Evolutionary conservation across 2,888 invertebrate genomes (phyloP).

Genomic region (Heliothis peltigera): DNA sequence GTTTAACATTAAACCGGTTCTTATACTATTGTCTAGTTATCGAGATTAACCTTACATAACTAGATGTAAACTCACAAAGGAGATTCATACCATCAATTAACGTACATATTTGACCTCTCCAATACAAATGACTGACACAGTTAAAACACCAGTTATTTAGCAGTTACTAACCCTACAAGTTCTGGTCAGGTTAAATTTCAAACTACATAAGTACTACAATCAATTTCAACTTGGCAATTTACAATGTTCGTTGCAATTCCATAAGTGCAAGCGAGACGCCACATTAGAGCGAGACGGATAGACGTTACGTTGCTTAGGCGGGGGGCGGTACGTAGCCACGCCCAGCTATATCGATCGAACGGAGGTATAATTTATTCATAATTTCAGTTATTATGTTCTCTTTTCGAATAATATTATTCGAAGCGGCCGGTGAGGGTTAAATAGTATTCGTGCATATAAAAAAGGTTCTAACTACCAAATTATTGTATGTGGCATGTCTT

Average conservation of each 20-base stretch:
- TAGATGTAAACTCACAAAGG: too few relatives aligned
- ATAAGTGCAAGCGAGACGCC: slow-evolving; percentile 52
- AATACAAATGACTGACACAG: background rate
- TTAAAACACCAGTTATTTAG: slow-evolving; percentile 6
- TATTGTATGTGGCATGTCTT: background rate
- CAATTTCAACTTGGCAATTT: slow-evolving; percentile 39
- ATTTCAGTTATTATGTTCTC: slow-evolving; percentile 76
- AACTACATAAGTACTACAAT: slow-evolving; percentile 20
- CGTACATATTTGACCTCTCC: background rate
- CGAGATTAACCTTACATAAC: too few relatives aligned
- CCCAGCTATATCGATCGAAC: slow-evolving; percentile 79
- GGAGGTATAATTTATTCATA: slow-evolving; percentile 84
- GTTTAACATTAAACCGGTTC: too few relatives aligned
- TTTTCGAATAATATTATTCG: slow-evolving; percentile 58
- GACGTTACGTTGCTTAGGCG: slow-evolving; percentile 57
- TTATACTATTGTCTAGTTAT: too few relatives aligned
- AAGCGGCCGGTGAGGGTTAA: slow-evolving; percentile 50
- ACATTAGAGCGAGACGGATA: slow-evolving; percentile 63
- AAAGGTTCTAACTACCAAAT: slow-evolving; percentile 19
- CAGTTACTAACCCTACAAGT: background rate
- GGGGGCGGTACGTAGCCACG: slow-evolving; percentile 72
- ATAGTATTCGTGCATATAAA: slow-evolving; percentile 2
- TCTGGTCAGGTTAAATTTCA: slow-evolving; percentile 16
- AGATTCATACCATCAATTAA: background rate
- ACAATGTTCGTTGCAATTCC: slow-evolving; percentile 42